Percentiles rank a stretch among this genome's conserved stretches.
Evolutionary conservation across 2,797 vertebrate genomes (phyloP).

Genomic region (Coluber constrictor): DNA sequence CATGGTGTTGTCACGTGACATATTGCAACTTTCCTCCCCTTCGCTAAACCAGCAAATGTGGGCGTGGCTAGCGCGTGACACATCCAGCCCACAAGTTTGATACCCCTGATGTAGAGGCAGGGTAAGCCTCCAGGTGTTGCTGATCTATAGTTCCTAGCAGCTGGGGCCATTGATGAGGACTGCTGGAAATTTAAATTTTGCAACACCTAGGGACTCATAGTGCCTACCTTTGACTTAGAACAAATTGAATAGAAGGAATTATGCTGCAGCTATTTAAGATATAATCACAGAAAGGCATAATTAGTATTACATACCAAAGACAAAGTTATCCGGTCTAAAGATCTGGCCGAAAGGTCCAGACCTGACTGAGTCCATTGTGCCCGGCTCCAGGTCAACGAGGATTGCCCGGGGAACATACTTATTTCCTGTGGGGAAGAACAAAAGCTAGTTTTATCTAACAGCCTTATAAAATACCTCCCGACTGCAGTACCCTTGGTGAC

Average conservation of each 20-base stretch:
- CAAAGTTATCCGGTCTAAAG: conserved; percentile 93
- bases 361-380: conserved; percentile 79
- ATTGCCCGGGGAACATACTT: conserved; percentile 77
- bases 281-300: fast-evolving
- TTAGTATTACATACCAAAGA: conserved; percentile 71
- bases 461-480: background rate
- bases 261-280: fast-evolving
- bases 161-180: background rate
- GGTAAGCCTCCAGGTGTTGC: background rate
- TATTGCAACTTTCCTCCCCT: background rate
- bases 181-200: background rate
- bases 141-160: background rate
- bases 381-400: conserved; percentile 77
- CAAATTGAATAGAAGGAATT: background rate
- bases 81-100: background rate
- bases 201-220: background rate
- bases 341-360: conserved; percentile 93
- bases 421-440: conserved; percentile 62
- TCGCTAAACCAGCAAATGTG: background rate
- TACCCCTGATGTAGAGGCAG: background rate
- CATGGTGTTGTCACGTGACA: too few relatives aligned
- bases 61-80: fast-evolving
- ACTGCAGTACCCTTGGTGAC: fast-evolving
- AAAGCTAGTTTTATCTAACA: background rate
- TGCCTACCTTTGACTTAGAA: background rate